Evolutionary conservation across 2,888 invertebrate species (phyloP), one percentile per base, ranked within the genome.

Genomic region (Disparrhopalites patrizii): DNA sequence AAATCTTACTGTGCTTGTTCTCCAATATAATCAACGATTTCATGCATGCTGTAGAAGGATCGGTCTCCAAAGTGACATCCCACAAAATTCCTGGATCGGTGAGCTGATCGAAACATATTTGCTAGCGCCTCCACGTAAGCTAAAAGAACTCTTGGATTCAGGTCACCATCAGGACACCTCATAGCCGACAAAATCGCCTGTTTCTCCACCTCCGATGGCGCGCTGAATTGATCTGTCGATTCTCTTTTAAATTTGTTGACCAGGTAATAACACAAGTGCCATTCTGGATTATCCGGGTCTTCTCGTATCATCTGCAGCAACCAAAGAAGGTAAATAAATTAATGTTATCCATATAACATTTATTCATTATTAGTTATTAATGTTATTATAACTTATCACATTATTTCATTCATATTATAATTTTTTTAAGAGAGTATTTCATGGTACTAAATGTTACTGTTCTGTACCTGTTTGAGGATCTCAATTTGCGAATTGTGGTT

Each of bases 1-100:
- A 47, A 8, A 47, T 47, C 52, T 52, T 52, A 52, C 52, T 52
- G 30, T 15, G 30, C 52, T 52, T 52, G 27, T 15, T 1, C 31
- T n/a, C 18, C 30, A 23, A 52, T 52, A 27, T 13, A 52, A 8
- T 25, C 28, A 4, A 23, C 3, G 1, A 28, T 30, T 28, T 52
- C 28, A 2, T 52, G 30, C 27, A 30, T 30, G 7, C n/a, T 27
- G 13, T n/a, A 20, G 15, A 52, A 52, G 10, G 52, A 13, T 13
- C 30, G 27, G 10, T 27, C 13, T 28, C 52, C 52, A 52, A n/a
- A 52, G 2, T 2, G 5, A 18, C 27, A 27, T 25, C 28, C 13
- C n/a, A 13, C n/a, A 27, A 52, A 52, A 2, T 28, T 52, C 18
- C 15, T 25, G n/a, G n/a, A n/a, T n/a, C n/a, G n/a, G 3, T 30